Conservation (phyloP, 2,113 vertebrate species). For the Cololabis saira region DNA sequence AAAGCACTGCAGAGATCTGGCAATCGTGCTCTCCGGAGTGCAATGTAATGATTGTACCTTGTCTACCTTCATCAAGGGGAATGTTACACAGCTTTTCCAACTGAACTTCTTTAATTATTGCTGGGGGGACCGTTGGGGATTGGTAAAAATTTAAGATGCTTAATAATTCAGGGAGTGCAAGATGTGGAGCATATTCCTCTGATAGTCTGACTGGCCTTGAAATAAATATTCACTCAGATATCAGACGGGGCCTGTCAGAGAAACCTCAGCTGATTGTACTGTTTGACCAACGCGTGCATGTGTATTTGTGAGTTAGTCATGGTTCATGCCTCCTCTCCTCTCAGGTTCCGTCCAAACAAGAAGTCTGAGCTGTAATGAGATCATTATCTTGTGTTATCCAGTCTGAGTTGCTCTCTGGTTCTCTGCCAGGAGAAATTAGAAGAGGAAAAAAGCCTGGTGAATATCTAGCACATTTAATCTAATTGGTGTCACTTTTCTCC, state of each 20-base stretch:
- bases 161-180: constrained; percentile 71
- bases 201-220: constrained; percentile 46
- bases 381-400: constrained; percentile 76
- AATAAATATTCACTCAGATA: constrained; percentile 65
- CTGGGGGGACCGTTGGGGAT: constrained; percentile 55
- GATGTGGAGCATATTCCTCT: constrained; percentile 52
- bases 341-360: constrained; percentile 44
- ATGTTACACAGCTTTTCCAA: constrained; percentile 45
- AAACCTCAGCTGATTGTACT: constrained; percentile 16
- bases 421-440: constrained; percentile 72
- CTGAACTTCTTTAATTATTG: constrained; percentile 67
- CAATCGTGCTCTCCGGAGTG: constrained; percentile 46
- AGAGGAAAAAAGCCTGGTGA: constrained; percentile 58
- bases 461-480: constrained; percentile 79
- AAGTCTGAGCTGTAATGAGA: constrained; percentile 74
- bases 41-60: constrained; percentile 50
- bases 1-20: constrained; percentile 9
- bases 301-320: constrained; percentile 45
- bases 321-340: constrained; percentile 21
- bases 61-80: constrained; percentile 53
- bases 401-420: constrained; percentile 64
- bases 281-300: constrained; percentile 27
- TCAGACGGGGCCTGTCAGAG: constrained; percentile 16
- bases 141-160: constrained; percentile 58
- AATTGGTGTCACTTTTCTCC: constrained; percentile 79